These are phyloP conservation scores for Pangasius krempfi DNA, from an alignment of 2,797 vertebrate species.

Conservation along the genomic window DNA sequence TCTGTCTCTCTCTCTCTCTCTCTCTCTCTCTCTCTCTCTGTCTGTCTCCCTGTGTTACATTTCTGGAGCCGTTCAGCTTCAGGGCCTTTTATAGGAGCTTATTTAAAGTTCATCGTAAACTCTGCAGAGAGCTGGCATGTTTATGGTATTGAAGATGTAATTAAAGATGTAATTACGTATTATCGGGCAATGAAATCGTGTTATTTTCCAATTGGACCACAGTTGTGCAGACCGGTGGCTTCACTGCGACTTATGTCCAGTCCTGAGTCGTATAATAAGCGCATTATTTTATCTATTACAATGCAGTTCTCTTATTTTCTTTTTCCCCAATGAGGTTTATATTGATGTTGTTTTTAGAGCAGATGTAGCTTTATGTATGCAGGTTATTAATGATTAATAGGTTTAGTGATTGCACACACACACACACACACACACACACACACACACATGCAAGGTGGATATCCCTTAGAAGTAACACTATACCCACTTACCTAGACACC, in stretches of 20 bases:
- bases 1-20: background rate
- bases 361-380: conserved; percentile 4
- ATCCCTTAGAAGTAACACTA: background rate
- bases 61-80: conserved; percentile 16
- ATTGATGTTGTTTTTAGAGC: conserved; percentile 16
- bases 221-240: background rate
- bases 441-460: background rate
- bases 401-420: background rate
- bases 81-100: conserved; percentile 26
- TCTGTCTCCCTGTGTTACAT: conserved; percentile 6
- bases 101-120: conserved; percentile 37
- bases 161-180: background rate
- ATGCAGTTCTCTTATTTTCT: background rate
- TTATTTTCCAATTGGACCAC: background rate
- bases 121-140: conserved; percentile 19
- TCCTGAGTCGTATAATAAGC: background rate
- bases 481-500: background rate
- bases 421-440: conserved; percentile 13
- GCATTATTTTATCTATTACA: background rate
- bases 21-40: background rate
- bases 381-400: conserved; percentile 14
- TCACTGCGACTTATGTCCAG: background rate
- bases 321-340: background rate
- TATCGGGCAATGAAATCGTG: background rate
- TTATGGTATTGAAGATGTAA: conserved; percentile 20